Evolutionary conservation across 1,140 invertebrate species (phyloP).

Genomic region (Mizuhopecten yessoensis): DNA sequence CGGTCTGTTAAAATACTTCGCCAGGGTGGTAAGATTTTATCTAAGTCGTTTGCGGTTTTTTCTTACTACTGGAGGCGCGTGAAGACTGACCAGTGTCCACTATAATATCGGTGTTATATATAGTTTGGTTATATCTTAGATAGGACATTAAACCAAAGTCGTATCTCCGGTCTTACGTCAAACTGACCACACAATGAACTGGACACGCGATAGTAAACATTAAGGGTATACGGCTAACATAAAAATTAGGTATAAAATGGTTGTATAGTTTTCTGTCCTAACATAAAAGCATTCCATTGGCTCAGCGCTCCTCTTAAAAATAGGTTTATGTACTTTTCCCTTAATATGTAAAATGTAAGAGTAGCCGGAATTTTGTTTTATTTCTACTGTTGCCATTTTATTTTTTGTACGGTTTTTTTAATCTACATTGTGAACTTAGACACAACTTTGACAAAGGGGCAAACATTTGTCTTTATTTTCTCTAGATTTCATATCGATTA

Average conservation of each 20-base stretch:
- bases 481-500: no score
- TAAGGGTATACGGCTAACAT: neutral
- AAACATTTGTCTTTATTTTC: no score
- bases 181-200: constrained; percentile 26
- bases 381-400: no score
- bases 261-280: no score
- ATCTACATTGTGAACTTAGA: no score
- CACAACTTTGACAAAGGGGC: no score
- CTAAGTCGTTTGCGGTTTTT: neutral
- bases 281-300: no score
- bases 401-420: no score
- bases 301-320: no score
- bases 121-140: neutral
- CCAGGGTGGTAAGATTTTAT: constrained; percentile 9
- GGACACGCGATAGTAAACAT: constrained; percentile 13
- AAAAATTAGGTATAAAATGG: neutral
- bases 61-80: neutral
- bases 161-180: neutral
- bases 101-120: neutral
- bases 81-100: neutral
- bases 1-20: neutral
- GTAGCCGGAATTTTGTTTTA: no score
- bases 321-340: no score
- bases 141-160: neutral
- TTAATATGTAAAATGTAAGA: no score